These are phyloP conservation scores for Mythimna lalbum DNA, from an alignment of 2,888 invertebrate species.

Conservation along the genomic window DNA sequence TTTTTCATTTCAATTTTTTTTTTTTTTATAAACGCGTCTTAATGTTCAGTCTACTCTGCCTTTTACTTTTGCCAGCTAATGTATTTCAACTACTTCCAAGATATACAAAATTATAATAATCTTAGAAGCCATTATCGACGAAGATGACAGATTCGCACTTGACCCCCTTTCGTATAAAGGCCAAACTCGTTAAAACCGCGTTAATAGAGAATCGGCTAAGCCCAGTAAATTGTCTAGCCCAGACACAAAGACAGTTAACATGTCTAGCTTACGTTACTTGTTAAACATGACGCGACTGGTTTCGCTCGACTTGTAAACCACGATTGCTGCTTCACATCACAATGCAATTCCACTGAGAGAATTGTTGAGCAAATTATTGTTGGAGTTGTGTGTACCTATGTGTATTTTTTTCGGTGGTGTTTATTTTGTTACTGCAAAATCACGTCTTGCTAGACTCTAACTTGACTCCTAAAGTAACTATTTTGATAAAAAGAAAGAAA, in stretches of 20 bases:
- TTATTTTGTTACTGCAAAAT: neutral
- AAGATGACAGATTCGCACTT: slow-evolving; percentile 58
- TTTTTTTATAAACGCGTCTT: no score
- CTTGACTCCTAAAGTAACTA: neutral
- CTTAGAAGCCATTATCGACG: slow-evolving; percentile 31
- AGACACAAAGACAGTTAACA: slow-evolving; percentile 33
- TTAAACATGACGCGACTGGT: slow-evolving; percentile 30
- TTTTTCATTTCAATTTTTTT: no score
- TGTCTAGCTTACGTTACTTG: slow-evolving; percentile 54
- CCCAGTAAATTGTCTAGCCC: slow-evolving; percentile 48
- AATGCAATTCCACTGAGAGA: slow-evolving; percentile 13
- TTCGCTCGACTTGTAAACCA: slow-evolving; percentile 19
- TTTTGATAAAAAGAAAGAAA: neutral
- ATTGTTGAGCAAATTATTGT: neutral
- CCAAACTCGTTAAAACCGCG: slow-evolving; percentile 44
- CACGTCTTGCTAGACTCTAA: neutral
- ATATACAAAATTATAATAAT: slow-evolving; percentile 25
- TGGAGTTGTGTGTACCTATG: neutral
- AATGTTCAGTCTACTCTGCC: neutral
- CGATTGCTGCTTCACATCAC: slow-evolving; percentile 1
- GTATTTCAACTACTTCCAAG: slow-evolving; percentile 2
- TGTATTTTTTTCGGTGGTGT: neutral
- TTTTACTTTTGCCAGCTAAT: slow-evolving; percentile 1
- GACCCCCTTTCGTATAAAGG: slow-evolving; percentile 59
- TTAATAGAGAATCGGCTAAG: slow-evolving; percentile 50